Evolutionary conservation across 2,888 invertebrate genomes (phyloP).

Genomic region (Thysanoteuthis rhombus): DNA sequence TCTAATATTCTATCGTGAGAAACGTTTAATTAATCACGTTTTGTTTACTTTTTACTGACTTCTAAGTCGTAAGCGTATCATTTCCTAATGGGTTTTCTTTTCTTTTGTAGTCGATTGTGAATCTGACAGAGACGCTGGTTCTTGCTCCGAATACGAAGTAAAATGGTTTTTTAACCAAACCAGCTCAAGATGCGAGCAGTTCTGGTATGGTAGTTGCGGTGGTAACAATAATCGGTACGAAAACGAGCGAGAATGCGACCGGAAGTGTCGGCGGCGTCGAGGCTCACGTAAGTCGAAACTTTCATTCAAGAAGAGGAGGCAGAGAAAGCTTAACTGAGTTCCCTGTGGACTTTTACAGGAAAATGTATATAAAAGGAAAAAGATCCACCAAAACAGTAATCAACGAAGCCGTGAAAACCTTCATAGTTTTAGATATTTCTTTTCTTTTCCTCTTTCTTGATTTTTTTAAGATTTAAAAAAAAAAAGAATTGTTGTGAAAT

Average conservation of each 20-base stretch:
- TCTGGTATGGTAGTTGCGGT: conserved; percentile 82
- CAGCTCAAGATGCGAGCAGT: conserved; percentile 75
- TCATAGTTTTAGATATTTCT: background rate
- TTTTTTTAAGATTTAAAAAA: background rate
- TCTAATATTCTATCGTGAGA: too few species aligned
- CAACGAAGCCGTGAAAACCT: background rate
- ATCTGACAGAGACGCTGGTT: background rate
- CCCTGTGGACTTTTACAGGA: background rate
- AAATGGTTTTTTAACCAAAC: conserved; percentile 77
- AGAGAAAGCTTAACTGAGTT: background rate
- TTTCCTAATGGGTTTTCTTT: background rate
- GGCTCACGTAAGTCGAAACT: background rate
- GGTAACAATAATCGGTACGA: conserved; percentile 79
- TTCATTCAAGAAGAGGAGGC: background rate
- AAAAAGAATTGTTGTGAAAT: too few species aligned
- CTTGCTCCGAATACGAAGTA: background rate
- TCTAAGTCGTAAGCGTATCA: too few species aligned
- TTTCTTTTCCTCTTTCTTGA: background rate
- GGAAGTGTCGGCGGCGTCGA: conserved; percentile 18
- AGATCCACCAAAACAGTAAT: background rate
- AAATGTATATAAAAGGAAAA: background rate
- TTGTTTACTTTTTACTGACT: too few species aligned
- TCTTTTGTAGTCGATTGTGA: background rate
- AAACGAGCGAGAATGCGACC: background rate
- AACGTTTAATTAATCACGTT: too few species aligned